Base-by-base conservation (phyloP, 1,140 invertebrate species). In the Littorina saxatilis region DNA sequence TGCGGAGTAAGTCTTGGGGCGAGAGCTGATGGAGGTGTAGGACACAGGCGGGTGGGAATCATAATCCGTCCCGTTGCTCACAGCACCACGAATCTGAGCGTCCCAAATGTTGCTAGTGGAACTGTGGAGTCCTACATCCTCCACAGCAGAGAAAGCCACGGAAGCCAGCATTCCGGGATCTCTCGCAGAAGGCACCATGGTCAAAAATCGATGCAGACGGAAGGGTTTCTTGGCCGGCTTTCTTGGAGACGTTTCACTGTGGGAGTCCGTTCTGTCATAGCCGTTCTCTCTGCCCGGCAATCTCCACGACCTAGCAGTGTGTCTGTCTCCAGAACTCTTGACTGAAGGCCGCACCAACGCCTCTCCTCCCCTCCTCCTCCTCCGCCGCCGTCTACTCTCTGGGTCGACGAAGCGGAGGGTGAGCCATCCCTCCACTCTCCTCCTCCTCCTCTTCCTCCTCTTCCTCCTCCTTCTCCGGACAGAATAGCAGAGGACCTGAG, bases 201-300 rank as follows among this genome's bases (percentile, higher is more conserved):
- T 80, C 40, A 80, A n/a, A 29, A 80, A 80, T 9, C 78, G 78
- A 23, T 80, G 78, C 63, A 80, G 29, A 5, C 78, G 63, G 9
- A 80, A 80, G 3, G 63, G 78, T 35, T 63, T 52, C 58, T 68
- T n/a, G n/a, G n/a, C 39, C 15, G 13, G n/a, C 17, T 29, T 37
- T 23, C 29, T 39, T 32, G 23, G 37, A 39, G 32, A 4, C 13
- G 13, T 68, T 39, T 39, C 35, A 17, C 1, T 13, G 15, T 39
- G 15, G 9, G 9, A 35, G 66, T 39, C 11, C 35, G 35, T 15
- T 35, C 66, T 68, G 20, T 32, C 13, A 32, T 68, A 35, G 29
- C 35, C 35, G 32, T 68, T 37, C 13, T 68, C 66, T 20, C 35
- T 68, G 35, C 11, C 32, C 13, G 66, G 39, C 5, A 35, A 39